Evolutionary conservation across 2,113 vertebrate species (phyloP), one percentile per base, ranked within the genome.

Genomic region (Apus apus): DNA sequence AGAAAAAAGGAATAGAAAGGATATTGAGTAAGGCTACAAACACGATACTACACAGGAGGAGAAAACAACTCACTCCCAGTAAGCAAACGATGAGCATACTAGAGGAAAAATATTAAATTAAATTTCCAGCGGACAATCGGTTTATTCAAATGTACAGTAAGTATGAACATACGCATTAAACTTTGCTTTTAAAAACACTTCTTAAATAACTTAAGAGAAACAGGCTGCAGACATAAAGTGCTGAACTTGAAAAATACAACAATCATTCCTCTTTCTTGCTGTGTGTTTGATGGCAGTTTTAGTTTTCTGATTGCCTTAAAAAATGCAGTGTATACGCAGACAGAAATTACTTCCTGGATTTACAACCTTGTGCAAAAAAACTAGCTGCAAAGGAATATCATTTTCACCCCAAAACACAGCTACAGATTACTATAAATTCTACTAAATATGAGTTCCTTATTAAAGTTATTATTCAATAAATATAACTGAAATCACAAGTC

Each of bases 371-470:
- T 94, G 92, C 89, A 96, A 71, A 92, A 64, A 68, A 56, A 56
- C 15, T 18, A 86, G 65, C 92, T 96, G 87, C 87, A 93, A 95
- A 95, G 62, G 38, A 95, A 91, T 56, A 79, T 29, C 76, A 93
- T 54, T 54, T 2, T 12, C 57, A 65, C 53, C 65, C 66, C 85
- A 82, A 87, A 64, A 91, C 68, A 95, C 91, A 68, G 75, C 78
- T 91, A 92, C 2, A 53, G 76, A 45, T 81, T 65, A 88, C 78
- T 85, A 78, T 15, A 46, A 65, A 46, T 80, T 65, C 78, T 26
- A 54, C 70, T 71, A 76, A 67, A 61, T 56, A 64, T 5, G 25
- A 6, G 5, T 56, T 72, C 72, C 11, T 56, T 60, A 74, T n/a
- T 75, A n/a, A 70, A 87, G 71, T 85, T 45, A 82, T 30, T 78